These are phyloP conservation scores for Sycophila texana DNA, from an alignment of 2,888 invertebrate genomes.

Conservation along the genomic window DNA sequence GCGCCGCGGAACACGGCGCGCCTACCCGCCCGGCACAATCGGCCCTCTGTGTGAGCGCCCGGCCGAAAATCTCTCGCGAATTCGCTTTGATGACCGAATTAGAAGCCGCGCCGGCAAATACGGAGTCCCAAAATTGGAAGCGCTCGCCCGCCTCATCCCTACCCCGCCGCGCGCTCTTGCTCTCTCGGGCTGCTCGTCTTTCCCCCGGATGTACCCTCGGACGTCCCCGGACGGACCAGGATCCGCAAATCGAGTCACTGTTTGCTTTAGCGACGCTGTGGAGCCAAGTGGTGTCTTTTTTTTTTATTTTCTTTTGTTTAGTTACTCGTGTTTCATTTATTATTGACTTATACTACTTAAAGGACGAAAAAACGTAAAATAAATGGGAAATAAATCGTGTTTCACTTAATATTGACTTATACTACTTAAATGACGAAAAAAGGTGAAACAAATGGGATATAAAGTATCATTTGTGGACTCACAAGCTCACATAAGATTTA, in stretches of 20 bases:
- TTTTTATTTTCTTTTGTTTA: not conserved
- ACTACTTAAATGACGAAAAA: too few species aligned
- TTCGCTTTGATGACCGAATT: slow-evolving; percentile 73
- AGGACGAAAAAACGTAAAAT: too few species aligned
- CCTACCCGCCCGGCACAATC: slow-evolving; percentile 44
- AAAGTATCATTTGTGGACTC: too few species aligned
- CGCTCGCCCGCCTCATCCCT: not conserved
- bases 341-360: too few species aligned
- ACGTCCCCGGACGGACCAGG: not conserved
- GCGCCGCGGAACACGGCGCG: slow-evolving; percentile 64
- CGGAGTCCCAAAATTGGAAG: slow-evolving; percentile 46
- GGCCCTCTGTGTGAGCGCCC: slow-evolving; percentile 54
- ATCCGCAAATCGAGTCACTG: slow-evolving; percentile 39
- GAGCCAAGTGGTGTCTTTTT: too few species aligned
- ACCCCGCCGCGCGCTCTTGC: too few species aligned
- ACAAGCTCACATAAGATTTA: too few species aligned
- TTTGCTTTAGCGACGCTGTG: slow-evolving; percentile 25
- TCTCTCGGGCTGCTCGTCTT: not conserved
- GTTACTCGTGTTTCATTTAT: too few species aligned
- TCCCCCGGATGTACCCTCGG: slow-evolving; percentile 4
- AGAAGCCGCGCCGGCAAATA: slow-evolving; percentile 62
- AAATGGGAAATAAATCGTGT: too few species aligned
- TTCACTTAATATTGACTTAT: too few species aligned
- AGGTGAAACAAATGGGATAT: too few species aligned
- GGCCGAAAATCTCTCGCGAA: slow-evolving; percentile 66